Base-by-base conservation (phyloP, 2,888 invertebrate species). In the Mesoligia furuncula region DNA sequence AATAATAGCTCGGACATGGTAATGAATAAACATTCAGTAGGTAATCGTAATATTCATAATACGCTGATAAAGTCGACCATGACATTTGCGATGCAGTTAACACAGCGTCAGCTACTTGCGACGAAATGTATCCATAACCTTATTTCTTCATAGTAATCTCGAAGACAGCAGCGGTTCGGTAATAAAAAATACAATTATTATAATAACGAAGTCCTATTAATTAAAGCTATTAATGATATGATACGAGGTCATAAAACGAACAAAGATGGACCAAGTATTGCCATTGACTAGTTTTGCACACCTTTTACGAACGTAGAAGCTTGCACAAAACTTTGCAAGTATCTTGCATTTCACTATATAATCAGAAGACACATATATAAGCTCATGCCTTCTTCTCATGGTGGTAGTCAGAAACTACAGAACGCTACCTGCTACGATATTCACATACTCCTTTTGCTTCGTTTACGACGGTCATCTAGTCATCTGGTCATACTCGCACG, bases 1-100 rank as follows among this genome's bases (percentile, higher is more conserved):
- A 45, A 68, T 73, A 77, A 69, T 54, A 74, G 36, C 73, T 71
- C 31, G 70, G 45, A 75, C 81, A 75, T 42, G 69, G 70, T 78
- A 74, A 75, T 78, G 71, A 67, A 77, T 73, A 68, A 81, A 81
- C 65, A 78, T 76, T 75, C 70, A 79, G 69, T 75, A 75, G 51
- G 76, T 81, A 83, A 83, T 86, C 85, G 87, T 90, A 88, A 87
- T 85, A 86, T 84, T 83, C 81, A 81, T 87, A 89, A 85, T 79
- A 83, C 77, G 57, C 75, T 85, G 85, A 87, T 88, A 88, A 85
- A 86, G 68, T 17, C 81, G 90, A 71, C 91, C 91, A 24, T 91
- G 91, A 90, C 91, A 91, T 91, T 91, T 91, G 74, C 73, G 67
- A 73, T 75, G 84, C 80, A 86, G 78, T 83, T 84, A 77, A 82